phyloP scores from a whole-genome alignment of 37 sponge, comb jelly and placozoan genomes.

The Ephydatia muelleri region DNA sequence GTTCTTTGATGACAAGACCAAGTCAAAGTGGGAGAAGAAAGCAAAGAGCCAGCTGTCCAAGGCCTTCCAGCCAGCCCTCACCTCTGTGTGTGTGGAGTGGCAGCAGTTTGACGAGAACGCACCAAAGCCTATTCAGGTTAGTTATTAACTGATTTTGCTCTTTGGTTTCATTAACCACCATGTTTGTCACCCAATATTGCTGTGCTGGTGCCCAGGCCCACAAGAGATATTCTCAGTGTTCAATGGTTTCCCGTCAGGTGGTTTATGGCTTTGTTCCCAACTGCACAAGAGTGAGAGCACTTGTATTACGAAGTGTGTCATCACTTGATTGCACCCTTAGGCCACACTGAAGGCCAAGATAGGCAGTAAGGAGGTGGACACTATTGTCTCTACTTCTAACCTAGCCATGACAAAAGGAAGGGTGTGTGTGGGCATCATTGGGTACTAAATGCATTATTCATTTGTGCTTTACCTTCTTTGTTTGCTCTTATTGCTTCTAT shows the following conservation, averaged over 20 bases:
- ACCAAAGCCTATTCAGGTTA: constrained; percentile 66
- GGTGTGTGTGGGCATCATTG: constrained; percentile 31
- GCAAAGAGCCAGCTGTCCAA: constrained; percentile 80
- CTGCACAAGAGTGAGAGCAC: constrained; percentile 67
- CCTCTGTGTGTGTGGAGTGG: constrained; percentile 88
- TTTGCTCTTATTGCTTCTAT: too few relatives aligned
- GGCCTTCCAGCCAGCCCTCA: constrained; percentile 91
- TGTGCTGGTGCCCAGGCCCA: constrained; percentile 66
- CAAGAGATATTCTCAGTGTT: constrained; percentile 84
- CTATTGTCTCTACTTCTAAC: constrained; percentile 90
- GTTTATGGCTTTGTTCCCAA: constrained; percentile 95
- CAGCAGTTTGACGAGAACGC: constrained; percentile 80
- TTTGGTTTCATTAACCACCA: not conserved
- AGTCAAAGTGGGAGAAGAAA: constrained; percentile 90
- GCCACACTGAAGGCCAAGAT: constrained; percentile 89
- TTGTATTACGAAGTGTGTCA: not conserved
- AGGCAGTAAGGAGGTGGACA: constrained; percentile 86
- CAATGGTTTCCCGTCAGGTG: constrained; percentile 89
- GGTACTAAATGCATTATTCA: not conserved
- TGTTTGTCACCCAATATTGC: not conserved
- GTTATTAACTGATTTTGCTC: not conserved
- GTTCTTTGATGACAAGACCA: constrained; percentile 87
- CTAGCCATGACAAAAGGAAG: constrained; percentile 78
- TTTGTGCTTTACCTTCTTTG: not conserved
- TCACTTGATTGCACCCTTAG: constrained; percentile 7